Percentiles rank a stretch among this genome's conserved stretches.
These are phyloP conservation scores for Dendrolimus punctatus DNA, from an alignment of 1,140 invertebrate genomes.

Conservation along the genomic window DNA sequence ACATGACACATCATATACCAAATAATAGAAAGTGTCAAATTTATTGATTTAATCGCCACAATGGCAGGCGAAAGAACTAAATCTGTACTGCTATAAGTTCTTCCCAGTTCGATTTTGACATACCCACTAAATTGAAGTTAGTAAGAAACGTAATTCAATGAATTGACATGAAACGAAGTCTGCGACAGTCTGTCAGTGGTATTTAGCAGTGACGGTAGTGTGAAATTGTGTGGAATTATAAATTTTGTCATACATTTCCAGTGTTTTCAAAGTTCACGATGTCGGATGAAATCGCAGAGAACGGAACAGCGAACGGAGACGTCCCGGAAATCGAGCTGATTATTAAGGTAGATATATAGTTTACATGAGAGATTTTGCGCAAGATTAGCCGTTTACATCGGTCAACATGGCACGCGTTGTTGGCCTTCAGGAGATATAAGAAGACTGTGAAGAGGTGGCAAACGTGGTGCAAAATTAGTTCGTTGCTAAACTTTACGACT, in stretches of 20 bases:
- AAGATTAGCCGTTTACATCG: slow-evolving; percentile 35
- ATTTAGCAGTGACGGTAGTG: slow-evolving; percentile 51
- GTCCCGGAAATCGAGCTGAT: slow-evolving; percentile 86
- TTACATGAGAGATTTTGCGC: slow-evolving; percentile 32
- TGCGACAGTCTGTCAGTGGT: slow-evolving; percentile 43
- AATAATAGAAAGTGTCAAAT: too few species aligned
- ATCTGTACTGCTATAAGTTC: too few species aligned
- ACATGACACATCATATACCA: too few species aligned
- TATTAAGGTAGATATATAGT: slow-evolving; percentile 77
- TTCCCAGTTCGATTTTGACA: background rate
- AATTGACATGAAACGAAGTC: slow-evolving; percentile 35
- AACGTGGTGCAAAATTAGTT: slow-evolving; percentile 14
- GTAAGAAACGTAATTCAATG: slow-evolving; percentile 8
- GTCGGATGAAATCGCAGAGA: slow-evolving; percentile 72
- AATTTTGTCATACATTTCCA: slow-evolving; percentile 34
- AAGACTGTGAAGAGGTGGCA: slow-evolving; percentile 48
- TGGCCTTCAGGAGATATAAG: slow-evolving; percentile 28
- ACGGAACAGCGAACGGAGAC: slow-evolving; percentile 78
- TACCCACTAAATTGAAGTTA: slow-evolving; percentile 13
- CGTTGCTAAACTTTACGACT: background rate
- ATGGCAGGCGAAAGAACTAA: too few species aligned
- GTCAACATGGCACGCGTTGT: slow-evolving; percentile 40
- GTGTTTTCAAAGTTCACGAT: slow-evolving; percentile 59
- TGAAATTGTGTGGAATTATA: slow-evolving; percentile 34
- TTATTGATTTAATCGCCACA: too few species aligned